Evolutionary conservation across 2,797 vertebrate species (phyloP), one percentile per base, ranked within the genome.

Genomic region (Tiaroga cobitis): DNA sequence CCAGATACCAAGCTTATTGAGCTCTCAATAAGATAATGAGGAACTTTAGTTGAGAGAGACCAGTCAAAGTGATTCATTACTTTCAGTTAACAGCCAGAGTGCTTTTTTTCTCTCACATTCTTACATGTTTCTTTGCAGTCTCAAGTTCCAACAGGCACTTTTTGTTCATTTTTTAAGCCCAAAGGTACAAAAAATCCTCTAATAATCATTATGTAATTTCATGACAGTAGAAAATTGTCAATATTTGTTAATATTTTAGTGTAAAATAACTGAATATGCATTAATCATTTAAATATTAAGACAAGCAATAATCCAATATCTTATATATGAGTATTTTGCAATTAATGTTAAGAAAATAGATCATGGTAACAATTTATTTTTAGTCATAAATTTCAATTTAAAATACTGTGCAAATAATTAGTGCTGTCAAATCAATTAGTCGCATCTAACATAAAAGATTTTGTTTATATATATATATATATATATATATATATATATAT

Each of bases 1-100:
- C 10, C 69, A 63, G 41, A 82, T 80, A 84, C 5, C 9, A 16
- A 43, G 85, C 82, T 75, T 81, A 76, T 85, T 49, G 65, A 80
- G 63, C 78, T 65, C 67, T 86, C 82, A 72, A 39, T 87, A 73
- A 86, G 85, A 69, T 86, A 69, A 83, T 85, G 75, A 69, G 69
- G 39, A 68, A 69, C 32, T 65, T 73, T 29, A 69, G 77, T 21
- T 63, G 32, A 43, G 8, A 51, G 5, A 72, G 74, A 54, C 49
- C 70, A 78, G 34, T 79, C 37, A 11, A 67, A 67, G 82, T 26
- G 61, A 61, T 78, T 81, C 21, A 41, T 84, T 68, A n/a, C 5
- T 19, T 41, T 75, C 59, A 15, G 39, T 74, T 65, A 80, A 80
- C 43, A 67, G 61, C 41, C 61, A 3, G 78, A 34, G 24, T 1